These are phyloP conservation scores for Glandiceps talaboti DNA, from an alignment of 53 echinoderm and acorn worm species.

Conservation along the genomic window DNA sequence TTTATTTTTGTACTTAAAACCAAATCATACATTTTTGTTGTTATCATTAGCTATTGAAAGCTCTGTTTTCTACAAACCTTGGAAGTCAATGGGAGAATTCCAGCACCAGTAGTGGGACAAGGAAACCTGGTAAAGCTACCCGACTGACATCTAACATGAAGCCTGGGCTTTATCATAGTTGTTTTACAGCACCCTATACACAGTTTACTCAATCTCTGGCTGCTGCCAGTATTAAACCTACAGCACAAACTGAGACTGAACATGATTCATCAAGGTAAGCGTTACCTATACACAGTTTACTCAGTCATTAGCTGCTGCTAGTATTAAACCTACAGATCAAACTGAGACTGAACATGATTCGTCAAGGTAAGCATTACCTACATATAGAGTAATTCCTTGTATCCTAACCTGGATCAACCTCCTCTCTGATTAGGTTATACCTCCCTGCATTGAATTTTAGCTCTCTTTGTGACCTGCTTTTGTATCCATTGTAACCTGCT, in stretches of 20 bases:
- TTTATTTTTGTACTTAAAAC: no score
- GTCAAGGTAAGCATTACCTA: constrained; percentile 71
- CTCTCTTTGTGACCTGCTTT: no score
- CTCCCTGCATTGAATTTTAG: no score
- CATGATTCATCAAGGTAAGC: constrained; percentile 53
- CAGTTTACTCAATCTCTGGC: constrained; percentile 88
- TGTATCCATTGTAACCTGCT: no score
- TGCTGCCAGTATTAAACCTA: constrained; percentile 59
- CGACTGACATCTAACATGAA: constrained; percentile 82
- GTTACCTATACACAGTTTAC: constrained; percentile 91
- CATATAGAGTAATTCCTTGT: no score
- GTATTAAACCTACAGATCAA: constrained; percentile 45
- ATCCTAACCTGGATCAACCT: no score
- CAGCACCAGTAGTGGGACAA: constrained; percentile 24
- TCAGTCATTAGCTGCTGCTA: constrained; percentile 64
- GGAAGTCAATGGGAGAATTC: constrained; percentile 64
- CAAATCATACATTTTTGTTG: neutral
- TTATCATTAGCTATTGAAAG: constrained; percentile 43
- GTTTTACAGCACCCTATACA: constrained; percentile 88
- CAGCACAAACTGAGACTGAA: constrained; percentile 33
- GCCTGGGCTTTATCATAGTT: constrained; percentile 87
- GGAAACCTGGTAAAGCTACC: constrained; percentile 77
- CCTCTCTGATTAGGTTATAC: no score
- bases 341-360: constrained; percentile 41
- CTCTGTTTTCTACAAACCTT: constrained; percentile 90